A percentile compares a stretch with the other conserved stretches of the same genome.
Conservation (phyloP, 2,888 invertebrate species). For the Heliconius aoede region DNA sequence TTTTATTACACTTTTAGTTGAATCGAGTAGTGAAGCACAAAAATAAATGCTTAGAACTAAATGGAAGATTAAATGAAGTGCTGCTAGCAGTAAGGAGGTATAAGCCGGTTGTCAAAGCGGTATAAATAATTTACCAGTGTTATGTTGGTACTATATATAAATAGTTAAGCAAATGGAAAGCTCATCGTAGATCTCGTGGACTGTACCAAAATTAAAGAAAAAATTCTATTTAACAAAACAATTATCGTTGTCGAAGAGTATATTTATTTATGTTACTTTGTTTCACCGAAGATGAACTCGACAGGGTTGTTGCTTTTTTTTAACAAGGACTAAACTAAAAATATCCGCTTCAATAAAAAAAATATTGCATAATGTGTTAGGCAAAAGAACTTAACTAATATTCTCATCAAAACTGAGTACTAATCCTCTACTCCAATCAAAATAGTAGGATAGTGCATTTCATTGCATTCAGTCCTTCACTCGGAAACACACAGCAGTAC, state of each 20-base stretch:
- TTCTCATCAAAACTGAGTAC: background rate
- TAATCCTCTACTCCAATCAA: background rate
- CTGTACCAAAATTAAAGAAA: no score
- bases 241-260: constrained; percentile 58
- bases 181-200: no score
- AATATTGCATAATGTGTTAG: background rate
- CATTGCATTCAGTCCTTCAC: background rate
- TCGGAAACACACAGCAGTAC: background rate
- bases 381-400: background rate
- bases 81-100: no score
- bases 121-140: no score
- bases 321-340: constrained; percentile 25
- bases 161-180: no score
- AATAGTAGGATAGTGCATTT: background rate
- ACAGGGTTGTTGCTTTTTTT: constrained; percentile 70
- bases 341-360: background rate
- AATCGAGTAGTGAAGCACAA: no score
- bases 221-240: background rate
- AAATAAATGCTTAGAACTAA: no score
- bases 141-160: no score
- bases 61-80: no score
- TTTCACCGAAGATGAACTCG: constrained; percentile 75
- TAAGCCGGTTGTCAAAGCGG: no score
- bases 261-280: constrained; percentile 75
- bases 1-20: no score